Evolutionary conservation across 2,888 invertebrate genomes (phyloP), one percentile per base, ranked within the genome.

Genomic region (Vanessa cardui): DNA sequence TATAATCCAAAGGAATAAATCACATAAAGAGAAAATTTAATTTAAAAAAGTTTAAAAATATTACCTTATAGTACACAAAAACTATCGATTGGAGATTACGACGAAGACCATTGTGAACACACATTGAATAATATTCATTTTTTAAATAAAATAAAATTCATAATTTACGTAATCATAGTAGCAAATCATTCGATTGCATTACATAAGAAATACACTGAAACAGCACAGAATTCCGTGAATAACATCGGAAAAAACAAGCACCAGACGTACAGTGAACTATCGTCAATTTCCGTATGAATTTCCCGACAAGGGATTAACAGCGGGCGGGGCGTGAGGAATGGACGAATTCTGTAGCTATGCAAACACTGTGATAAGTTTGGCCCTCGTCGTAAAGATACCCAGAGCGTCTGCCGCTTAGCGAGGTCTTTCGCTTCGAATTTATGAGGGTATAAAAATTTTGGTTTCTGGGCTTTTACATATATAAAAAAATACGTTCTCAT

Each of bases 271-370:
- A 68, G 66, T 72, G 73, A 75, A 73, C 74, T 77, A 73, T 69
- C 72, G 73, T 73, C 75, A 73, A 77, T 76, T 78, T 78, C 78
- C 78, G 73, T 70, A 68, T 64, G 73, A 76, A 76, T 76, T 75
- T 78, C 77, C 76, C 72, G 73, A 73, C 70, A 69, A 68, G 71
- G 74, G 73, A 74, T 73, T 73, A 76, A 69, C 64, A 67, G 69
- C 64, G 66, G 69, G 39, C 59, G 64, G 18, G 20, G 47, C 58
- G 64, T 62, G 56, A 62, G 63, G 58, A 58, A 50, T 49, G 54
- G 46, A 60, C 20, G 59, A 66, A 65, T 21, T 16, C 59, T 31
- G 16, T 26, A 63, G 60, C 52, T 52, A 54, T 62, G 50, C 66
- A 47, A 65, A 72, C 70, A 26, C 56, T 49, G 20, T 46, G 67